These are phyloP conservation scores for Exephanes ischioxanthus DNA, from an alignment of 2,888 invertebrate species.

Conservation along the genomic window DNA sequence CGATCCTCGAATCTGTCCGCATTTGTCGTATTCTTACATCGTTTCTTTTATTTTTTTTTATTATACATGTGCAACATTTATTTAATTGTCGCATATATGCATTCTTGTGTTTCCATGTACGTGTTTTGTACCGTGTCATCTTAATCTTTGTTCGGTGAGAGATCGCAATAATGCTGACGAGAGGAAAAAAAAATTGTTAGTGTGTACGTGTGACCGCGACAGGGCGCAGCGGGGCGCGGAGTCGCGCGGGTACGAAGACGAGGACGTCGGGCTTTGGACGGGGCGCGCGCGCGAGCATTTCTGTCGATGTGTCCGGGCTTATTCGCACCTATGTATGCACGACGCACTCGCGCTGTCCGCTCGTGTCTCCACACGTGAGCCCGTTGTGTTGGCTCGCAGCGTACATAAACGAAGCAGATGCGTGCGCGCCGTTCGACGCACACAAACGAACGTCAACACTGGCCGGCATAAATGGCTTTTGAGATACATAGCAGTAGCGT, in stretches of 20 bases:
- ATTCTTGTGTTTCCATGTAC: slow-evolving; percentile 23
- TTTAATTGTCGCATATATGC: neutral
- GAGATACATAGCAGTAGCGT: slow-evolving; percentile 42
- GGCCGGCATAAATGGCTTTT: slow-evolving; percentile 51
- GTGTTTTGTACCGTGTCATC: slow-evolving; percentile 41
- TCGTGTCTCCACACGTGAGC: slow-evolving; percentile 30
- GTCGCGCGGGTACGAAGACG: slow-evolving; percentile 61
- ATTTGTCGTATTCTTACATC: slow-evolving; percentile 8
- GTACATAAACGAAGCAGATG: slow-evolving; percentile 22
- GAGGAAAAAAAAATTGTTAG: slow-evolving; percentile 34
- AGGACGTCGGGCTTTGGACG: slow-evolving; percentile 57
- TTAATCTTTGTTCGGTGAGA: slow-evolving; percentile 48
- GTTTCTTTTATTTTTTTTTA: neutral
- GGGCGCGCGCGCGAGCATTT: slow-evolving; percentile 48
- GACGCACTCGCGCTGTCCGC: slow-evolving; percentile 28
- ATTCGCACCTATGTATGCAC: slow-evolving; percentile 45
- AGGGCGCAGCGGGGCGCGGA: slow-evolving; percentile 54
- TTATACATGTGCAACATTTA: neutral
- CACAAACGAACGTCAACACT: slow-evolving; percentile 32
- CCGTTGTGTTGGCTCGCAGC: slow-evolving; percentile 23
- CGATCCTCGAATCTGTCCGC: slow-evolving; percentile 58
- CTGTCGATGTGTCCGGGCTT: slow-evolving; percentile 63
- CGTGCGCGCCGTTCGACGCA: neutral
- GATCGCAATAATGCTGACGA: slow-evolving; percentile 52
- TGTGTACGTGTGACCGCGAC: slow-evolving; percentile 52